These are phyloP conservation scores for Aphaenogaster rudis DNA, from an alignment of 1,140 invertebrate genomes.

Conservation along the genomic window DNA sequence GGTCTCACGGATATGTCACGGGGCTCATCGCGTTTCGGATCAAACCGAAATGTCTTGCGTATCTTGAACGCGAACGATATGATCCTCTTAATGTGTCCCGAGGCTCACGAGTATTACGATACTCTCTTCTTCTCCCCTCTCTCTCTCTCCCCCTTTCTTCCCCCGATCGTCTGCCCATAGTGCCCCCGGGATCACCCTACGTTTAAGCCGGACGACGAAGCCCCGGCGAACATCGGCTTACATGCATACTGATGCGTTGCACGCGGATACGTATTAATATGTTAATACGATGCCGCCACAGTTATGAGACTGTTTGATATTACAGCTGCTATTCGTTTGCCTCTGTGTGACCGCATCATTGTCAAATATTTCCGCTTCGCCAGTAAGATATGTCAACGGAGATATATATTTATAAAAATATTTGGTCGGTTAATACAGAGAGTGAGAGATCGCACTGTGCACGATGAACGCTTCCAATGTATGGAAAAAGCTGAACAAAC, in stretches of 20 bases:
- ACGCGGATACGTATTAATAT: constrained; percentile 76
- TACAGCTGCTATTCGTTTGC: constrained; percentile 56
- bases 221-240: constrained; percentile 81
- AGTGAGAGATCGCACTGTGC: neutral
- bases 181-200: constrained; percentile 47
- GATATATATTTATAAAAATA: constrained; percentile 31
- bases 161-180: constrained; percentile 22
- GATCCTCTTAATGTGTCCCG: constrained; percentile 84
- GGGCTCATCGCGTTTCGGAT: constrained; percentile 70
- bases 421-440: neutral
- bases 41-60: constrained; percentile 77
- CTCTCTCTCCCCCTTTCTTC: neutral
- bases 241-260: constrained; percentile 82
- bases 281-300: constrained; percentile 66
- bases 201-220: constrained; percentile 80
- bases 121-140: constrained; percentile 48
- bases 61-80: constrained; percentile 82
- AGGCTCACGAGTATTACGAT: constrained; percentile 84
- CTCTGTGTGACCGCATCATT: constrained; percentile 3
- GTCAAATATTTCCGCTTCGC: constrained; percentile 33
- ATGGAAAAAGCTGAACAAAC: neutral
- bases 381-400: neutral
- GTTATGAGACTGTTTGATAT: constrained; percentile 57
- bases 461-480: neutral
- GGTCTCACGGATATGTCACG: constrained; percentile 37